Conservation (phyloP, 2,113 vertebrate species). For the Muntiacus reevesi region DNA sequence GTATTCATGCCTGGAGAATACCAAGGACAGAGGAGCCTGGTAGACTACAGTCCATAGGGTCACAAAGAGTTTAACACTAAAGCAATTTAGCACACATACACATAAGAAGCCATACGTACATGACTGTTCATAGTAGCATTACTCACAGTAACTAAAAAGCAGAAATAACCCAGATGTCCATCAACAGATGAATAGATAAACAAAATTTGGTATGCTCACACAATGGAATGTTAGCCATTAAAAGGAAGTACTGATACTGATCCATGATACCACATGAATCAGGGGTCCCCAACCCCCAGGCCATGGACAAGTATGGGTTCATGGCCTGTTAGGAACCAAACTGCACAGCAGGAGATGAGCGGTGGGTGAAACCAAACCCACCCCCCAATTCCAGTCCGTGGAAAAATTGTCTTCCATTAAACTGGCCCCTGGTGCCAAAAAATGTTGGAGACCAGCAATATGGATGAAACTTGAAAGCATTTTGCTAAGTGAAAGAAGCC, state of each 20-base stretch:
- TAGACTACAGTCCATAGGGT: neutral
- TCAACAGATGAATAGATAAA: neutral
- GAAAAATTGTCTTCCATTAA: neutral
- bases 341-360: neutral
- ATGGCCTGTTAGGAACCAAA: neutral
- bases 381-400: neutral
- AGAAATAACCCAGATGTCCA: neutral
- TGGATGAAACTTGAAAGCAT: neutral
- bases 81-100: neutral
- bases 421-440: neutral
- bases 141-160: neutral
- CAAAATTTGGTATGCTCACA: fast-evolving
- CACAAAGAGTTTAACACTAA: neutral
- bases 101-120: neutral
- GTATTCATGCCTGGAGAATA: neutral
- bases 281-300: neutral
- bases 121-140: neutral
- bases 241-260: neutral
- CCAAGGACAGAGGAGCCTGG: neutral
- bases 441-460: neutral
- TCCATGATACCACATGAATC: neutral
- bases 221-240: neutral
- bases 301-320: neutral
- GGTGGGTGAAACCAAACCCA: neutral
- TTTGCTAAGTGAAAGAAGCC: neutral